phyloP scores from a whole-genome alignment of 2,888 invertebrate genomes.

The Spodoptera exigua region DNA sequence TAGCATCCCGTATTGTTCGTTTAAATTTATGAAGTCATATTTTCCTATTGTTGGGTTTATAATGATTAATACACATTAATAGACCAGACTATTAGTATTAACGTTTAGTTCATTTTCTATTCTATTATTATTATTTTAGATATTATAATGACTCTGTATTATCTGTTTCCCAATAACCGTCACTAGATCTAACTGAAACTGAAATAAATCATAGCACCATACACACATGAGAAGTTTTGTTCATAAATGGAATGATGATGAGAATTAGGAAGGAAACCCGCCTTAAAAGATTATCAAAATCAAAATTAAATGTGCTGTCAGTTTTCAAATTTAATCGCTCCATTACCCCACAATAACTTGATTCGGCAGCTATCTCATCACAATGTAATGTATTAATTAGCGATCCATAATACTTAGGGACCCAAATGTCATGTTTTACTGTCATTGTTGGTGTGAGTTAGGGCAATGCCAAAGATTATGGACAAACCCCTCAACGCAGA shows the following conservation, averaged over 20 bases:
- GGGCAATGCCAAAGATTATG: constrained; percentile 61
- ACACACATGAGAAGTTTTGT: constrained; percentile 19
- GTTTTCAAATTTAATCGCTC: constrained; percentile 67
- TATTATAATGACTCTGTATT: constrained; percentile 16
- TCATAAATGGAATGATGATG: constrained; percentile 12
- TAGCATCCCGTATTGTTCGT: constrained; percentile 64
- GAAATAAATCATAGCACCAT: constrained; percentile 27
- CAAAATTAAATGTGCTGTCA: constrained; percentile 66
- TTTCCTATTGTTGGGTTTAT: constrained; percentile 65
- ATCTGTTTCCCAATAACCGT: constrained; percentile 20
- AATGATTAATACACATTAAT: constrained; percentile 43
- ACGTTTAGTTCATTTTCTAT: constrained; percentile 25
- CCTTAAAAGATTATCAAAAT: constrained; percentile 41
- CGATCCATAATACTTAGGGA: constrained; percentile 64
- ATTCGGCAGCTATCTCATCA: constrained; percentile 59
- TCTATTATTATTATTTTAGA: constrained; percentile 26
- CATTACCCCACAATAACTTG: constrained; percentile 60
- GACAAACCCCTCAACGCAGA: constrained; percentile 37
- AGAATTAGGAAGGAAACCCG: constrained; percentile 3
- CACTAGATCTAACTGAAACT: constrained; percentile 20
- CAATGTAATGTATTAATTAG: constrained; percentile 69
- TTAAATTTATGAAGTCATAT: constrained; percentile 70
- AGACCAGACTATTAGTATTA: constrained; percentile 25
- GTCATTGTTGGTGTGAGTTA: constrained; percentile 65
- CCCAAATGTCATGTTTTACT: constrained; percentile 65